These are phyloP conservation scores for Myotis findleyi DNA, from an alignment of 2,797 vertebrate species.

Conservation along the genomic window DNA sequence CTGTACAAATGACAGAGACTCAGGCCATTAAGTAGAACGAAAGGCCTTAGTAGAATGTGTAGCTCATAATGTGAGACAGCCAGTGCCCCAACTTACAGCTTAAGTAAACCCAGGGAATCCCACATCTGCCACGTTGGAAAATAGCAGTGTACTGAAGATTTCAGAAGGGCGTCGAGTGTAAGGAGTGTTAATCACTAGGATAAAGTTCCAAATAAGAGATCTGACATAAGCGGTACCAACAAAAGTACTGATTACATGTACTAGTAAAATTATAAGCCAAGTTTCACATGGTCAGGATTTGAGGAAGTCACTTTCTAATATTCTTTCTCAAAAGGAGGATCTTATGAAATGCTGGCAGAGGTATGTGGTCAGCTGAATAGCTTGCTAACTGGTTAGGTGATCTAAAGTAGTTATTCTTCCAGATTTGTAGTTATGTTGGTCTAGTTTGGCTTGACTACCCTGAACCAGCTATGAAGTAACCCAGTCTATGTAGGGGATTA, in stretches of 20 bases:
- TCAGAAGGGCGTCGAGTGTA: not conserved
- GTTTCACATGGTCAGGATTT: not conserved
- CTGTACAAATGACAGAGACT: not conserved
- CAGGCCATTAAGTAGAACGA: not conserved
- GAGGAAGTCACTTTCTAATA: not conserved
- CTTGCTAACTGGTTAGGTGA: not conserved
- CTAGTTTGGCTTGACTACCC: not conserved
- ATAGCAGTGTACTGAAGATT: not conserved
- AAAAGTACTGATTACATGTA: not conserved
- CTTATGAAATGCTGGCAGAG: not conserved
- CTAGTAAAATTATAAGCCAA: not conserved
- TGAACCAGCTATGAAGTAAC: not conserved
- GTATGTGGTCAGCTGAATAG: not conserved
- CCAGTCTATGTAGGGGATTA: not conserved
- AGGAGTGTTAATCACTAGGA: not conserved
- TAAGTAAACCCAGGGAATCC: not conserved
- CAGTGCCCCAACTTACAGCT: not conserved
- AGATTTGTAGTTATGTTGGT: not conserved
- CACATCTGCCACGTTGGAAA: not conserved
- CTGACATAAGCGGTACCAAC: not conserved
- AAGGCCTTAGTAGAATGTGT: not conserved
- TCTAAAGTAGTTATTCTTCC: not conserved
- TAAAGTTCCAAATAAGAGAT: conserved; percentile 16
- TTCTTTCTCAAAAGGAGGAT: conserved; percentile 16
- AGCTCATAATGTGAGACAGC: not conserved